phyloP scores from a whole-genome alignment of 2,113 vertebrate species.

The Catharus fuscescens region DNA sequence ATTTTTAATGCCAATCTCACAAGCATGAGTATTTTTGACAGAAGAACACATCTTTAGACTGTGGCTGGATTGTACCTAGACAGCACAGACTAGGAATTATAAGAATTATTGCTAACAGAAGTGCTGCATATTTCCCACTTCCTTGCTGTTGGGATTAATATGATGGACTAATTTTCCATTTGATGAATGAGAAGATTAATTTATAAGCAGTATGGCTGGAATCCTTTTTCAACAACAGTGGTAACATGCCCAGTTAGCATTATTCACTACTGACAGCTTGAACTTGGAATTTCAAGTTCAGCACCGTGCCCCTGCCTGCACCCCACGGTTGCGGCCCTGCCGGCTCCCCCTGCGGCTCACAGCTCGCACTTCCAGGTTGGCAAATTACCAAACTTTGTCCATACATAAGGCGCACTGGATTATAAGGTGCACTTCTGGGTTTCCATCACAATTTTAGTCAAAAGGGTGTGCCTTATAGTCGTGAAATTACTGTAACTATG shows the following conservation, averaged over 20 bases:
- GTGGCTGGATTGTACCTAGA: not conserved
- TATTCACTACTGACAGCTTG: slow-evolving; percentile 21
- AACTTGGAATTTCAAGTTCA: slow-evolving; percentile 1
- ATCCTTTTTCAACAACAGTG: not conserved
- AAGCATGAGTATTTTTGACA: not conserved
- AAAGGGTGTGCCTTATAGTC: no score
- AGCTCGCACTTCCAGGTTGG: no score
- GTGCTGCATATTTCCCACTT: not conserved
- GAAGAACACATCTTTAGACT: not conserved
- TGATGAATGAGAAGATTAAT: not conserved
- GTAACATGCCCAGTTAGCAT: not conserved
- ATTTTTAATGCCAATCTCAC: not conserved
- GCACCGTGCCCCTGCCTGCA: no score
- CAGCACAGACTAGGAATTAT: not conserved
- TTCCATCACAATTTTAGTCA: no score
- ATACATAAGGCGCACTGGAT: no score
- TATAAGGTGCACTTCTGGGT: no score
- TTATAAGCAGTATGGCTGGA: not conserved
- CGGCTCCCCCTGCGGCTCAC: no score
- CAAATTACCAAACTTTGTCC: no score
- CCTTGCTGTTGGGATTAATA: not conserved
- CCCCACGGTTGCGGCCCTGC: no score
- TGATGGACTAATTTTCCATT: not conserved
- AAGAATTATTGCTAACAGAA: not conserved
- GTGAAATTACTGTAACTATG: no score